Evolutionary conservation across 2,113 vertebrate genomes (phyloP).

Genomic region (Buteo buteo): DNA sequence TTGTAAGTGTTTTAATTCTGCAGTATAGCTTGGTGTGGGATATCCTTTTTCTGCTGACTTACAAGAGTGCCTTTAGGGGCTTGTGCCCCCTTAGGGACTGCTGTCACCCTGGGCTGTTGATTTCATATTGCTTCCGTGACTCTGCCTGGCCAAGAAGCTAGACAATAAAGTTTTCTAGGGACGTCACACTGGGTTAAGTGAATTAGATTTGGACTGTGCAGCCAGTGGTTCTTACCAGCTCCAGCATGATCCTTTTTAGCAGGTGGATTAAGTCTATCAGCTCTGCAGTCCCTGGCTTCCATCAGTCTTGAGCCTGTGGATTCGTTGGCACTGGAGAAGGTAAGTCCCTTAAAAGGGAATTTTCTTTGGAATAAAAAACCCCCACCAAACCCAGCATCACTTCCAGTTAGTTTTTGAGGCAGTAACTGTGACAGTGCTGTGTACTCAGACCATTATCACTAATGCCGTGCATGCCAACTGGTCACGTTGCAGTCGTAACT

Average conservation of each 20-base stretch:
- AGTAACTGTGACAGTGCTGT: neutral
- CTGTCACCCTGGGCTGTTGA: neutral
- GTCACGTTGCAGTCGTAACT: neutral
- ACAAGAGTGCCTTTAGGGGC: neutral
- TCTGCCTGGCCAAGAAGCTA: neutral
- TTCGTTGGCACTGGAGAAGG: slow-evolving; percentile 54
- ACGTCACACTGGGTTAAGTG: neutral
- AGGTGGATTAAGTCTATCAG: slow-evolving; percentile 64
- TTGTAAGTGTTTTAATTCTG: neutral
- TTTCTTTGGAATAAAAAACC: slow-evolving; percentile 41
- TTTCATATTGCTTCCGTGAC: neutral
- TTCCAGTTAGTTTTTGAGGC: neutral
- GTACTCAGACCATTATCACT: neutral
- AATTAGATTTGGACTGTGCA: slow-evolving; percentile 19
- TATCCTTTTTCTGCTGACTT: neutral
- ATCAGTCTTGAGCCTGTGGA: slow-evolving; percentile 49
- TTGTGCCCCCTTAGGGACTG: neutral
- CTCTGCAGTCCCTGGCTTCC: slow-evolving; percentile 56
- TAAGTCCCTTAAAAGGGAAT: slow-evolving; percentile 64
- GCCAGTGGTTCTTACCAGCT: slow-evolving; percentile 57
- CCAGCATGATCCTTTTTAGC: slow-evolving; percentile 68
- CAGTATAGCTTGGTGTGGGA: neutral
- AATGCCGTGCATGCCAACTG: neutral
- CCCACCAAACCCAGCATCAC: neutral
- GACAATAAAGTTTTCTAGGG: neutral